Conservation (phyloP, 2,888 invertebrate species). For the Oscheius sp. region DNA sequence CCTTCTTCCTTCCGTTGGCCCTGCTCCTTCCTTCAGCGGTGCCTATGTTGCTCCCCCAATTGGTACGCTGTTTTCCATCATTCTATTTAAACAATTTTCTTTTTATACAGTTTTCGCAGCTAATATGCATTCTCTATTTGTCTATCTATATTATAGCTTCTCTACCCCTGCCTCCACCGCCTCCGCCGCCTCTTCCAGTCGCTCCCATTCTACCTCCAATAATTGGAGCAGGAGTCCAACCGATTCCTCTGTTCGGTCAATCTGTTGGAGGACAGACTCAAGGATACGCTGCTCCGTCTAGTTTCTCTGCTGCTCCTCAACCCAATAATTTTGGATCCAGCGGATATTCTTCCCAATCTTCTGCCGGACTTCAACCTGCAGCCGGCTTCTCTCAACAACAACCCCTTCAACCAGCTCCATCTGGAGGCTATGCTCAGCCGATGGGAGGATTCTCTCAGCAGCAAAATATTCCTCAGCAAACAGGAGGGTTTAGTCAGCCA, state of each 20-base stretch:
- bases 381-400: background rate
- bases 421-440: background rate
- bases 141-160: background rate
- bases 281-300: conserved; percentile 2
- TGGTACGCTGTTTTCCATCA: background rate
- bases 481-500: background rate
- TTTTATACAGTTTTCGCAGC: background rate
- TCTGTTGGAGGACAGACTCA: background rate
- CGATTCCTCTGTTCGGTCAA: conserved; percentile 19
- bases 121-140: too few species aligned
- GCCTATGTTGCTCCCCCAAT: conserved; percentile 7
- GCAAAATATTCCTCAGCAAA: background rate
- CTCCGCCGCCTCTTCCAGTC: conserved; percentile 16
- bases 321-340: too few species aligned
- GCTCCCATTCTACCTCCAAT: background rate
- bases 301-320: too few species aligned
- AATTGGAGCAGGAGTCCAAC: background rate
- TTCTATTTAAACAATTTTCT: background rate
- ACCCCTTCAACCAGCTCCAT: background rate
- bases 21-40: background rate
- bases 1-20: background rate
- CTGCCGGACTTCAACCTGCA: background rate
- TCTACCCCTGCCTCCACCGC: too few species aligned
- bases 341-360: too few species aligned
- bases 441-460: background rate